Conservation (phyloP, 2,113 vertebrate species). For the Lasiurus cinereus region DNA sequence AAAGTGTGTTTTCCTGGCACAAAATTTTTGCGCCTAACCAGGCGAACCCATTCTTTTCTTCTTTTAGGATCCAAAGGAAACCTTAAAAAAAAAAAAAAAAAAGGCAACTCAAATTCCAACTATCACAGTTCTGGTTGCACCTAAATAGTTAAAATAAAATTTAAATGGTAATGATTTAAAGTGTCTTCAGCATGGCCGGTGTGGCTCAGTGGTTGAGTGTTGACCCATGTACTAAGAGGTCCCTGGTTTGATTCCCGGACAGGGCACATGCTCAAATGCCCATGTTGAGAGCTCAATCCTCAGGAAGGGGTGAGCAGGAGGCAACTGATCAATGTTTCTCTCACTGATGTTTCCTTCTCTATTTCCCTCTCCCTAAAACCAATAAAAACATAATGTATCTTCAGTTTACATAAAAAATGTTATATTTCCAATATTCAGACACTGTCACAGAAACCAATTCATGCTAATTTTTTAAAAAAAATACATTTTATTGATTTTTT, state of each 20-base stretch:
- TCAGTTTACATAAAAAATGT: slow-evolving; percentile 43
- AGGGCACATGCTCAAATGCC: too few relatives aligned
- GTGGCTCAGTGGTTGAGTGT: too few relatives aligned
- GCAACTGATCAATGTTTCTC: too few relatives aligned
- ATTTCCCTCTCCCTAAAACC: too few relatives aligned
- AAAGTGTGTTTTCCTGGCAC: slow-evolving; percentile 82
- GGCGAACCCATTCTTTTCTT: slow-evolving; percentile 80
- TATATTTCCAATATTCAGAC: slow-evolving; percentile 14
- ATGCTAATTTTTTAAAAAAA: slow-evolving; percentile 59
- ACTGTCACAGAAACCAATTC: slow-evolving; percentile 45
- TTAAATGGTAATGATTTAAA: slow-evolving; percentile 47
- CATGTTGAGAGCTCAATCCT: too few relatives aligned
- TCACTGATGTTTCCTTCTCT: too few relatives aligned
- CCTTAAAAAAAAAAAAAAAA: slow-evolving; percentile 69
- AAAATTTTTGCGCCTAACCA: slow-evolving; percentile 82
- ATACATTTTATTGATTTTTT: too few relatives aligned
- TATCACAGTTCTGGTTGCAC: slow-evolving; percentile 32
- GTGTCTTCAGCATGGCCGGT: neutral
- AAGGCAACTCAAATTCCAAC: slow-evolving; percentile 65
- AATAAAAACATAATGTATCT: neutral
- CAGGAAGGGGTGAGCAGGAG: too few relatives aligned
- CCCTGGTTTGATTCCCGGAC: too few relatives aligned
- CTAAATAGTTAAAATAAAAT: slow-evolving; percentile 57
- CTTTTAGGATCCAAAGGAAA: slow-evolving; percentile 82
- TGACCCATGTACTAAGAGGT: too few relatives aligned